Conservation (phyloP, 2,797 vertebrate species). For the Halcyon leucocephala region DNA sequence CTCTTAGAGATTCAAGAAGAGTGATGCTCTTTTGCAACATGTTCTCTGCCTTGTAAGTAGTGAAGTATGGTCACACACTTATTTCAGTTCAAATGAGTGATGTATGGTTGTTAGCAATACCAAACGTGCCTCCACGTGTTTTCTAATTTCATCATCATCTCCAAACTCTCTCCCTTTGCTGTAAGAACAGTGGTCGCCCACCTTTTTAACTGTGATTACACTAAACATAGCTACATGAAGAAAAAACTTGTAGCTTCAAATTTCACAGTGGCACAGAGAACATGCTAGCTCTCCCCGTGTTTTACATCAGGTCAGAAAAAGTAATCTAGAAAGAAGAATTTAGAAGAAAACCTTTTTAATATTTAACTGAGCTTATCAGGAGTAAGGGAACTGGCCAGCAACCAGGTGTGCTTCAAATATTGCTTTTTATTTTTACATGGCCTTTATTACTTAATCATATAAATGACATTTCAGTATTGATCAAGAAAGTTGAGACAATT, state of each 20-base stretch:
- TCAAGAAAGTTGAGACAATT: not conserved
- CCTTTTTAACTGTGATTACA: not conserved
- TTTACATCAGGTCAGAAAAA: not conserved
- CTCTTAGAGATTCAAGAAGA: not conserved
- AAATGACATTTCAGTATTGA: not conserved
- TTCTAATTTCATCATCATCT: not conserved
- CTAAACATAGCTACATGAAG: not conserved
- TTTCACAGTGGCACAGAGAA: not conserved
- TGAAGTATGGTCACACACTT: fast-evolving
- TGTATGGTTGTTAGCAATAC: not conserved
- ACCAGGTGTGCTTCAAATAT: not conserved
- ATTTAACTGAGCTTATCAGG: conserved; percentile 36
- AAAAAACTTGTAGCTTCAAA: not conserved
- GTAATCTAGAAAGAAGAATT: not conserved
- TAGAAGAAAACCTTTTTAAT: not conserved
- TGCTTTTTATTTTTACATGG: not conserved
- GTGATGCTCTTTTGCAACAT: fast-evolving
- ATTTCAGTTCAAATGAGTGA: not conserved
- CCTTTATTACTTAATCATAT: not conserved
- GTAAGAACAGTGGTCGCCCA: fast-evolving
- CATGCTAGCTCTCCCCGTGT: not conserved
- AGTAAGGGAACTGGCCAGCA: not conserved
- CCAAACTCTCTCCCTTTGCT: not conserved
- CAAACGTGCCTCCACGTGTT: not conserved
- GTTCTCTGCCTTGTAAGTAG: fast-evolving